phyloP scores from a whole-genome alignment of 2,888 invertebrate genomes.

The Tenthredo amoena region DNA sequence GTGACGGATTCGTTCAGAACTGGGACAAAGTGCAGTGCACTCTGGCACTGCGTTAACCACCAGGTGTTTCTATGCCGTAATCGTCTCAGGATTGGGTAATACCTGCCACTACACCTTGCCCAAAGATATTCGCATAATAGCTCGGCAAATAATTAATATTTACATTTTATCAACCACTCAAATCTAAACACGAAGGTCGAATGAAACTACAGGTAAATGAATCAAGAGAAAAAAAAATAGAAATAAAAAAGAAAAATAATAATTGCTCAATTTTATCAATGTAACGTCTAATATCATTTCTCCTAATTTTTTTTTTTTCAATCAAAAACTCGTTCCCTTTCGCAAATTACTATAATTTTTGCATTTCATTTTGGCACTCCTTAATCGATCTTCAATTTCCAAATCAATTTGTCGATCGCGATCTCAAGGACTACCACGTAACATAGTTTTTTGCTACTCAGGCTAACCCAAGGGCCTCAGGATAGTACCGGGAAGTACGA shows the following conservation, averaged over 20 bases:
- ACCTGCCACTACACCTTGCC: conserved; percentile 39
- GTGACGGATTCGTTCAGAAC: conserved; percentile 77
- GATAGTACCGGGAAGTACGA: conserved; percentile 71
- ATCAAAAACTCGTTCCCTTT: background rate
- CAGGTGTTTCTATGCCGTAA: conserved; percentile 77
- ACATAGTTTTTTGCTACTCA: conserved; percentile 44
- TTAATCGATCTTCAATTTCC: background rate
- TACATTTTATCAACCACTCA: background rate
- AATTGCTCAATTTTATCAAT: background rate
- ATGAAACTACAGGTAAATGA: conserved; percentile 43
- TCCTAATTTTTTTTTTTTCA: background rate
- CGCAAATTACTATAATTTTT: background rate
- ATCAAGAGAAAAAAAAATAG: background rate
- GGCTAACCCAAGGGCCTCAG: conserved; percentile 68
- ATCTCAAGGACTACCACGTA: background rate
- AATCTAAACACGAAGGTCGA: background rate
- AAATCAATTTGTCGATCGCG: background rate
- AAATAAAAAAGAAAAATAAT: background rate
- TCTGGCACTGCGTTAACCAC: conserved; percentile 77
- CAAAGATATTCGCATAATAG: conserved; percentile 6
- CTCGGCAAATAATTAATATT: conserved; percentile 20
- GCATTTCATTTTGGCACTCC: background rate
- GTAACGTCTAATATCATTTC: background rate
- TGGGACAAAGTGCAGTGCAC: conserved; percentile 78
- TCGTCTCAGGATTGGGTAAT: conserved; percentile 75